Evolutionary conservation across 1,140 invertebrate species (phyloP).

Genomic region (Branchinecta lindahli): DNA sequence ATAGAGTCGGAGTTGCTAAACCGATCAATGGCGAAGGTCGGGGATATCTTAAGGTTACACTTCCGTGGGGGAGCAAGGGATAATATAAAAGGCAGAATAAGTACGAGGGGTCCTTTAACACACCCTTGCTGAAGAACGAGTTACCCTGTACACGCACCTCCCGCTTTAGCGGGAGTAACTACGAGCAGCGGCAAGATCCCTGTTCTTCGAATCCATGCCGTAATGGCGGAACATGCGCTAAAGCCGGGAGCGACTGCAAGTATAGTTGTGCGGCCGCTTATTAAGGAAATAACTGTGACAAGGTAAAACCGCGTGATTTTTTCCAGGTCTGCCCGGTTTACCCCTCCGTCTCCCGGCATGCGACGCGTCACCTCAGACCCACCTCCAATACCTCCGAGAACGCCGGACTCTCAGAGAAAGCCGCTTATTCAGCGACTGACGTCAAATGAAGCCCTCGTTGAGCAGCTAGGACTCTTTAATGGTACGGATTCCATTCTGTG

Average conservation of each 20-base stretch:
- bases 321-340: conserved; percentile 15
- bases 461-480: background rate
- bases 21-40: no score
- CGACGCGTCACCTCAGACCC: conserved; percentile 20
- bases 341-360: conserved; percentile 19
- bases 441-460: conserved; percentile 9
- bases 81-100: no score
- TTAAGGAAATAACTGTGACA: conserved; percentile 67
- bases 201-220: conserved; percentile 76
- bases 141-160: conserved; percentile 60
- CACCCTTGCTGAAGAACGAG: conserved; percentile 56
- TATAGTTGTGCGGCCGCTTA: conserved; percentile 58
- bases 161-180: conserved; percentile 55
- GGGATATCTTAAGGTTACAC: no score
- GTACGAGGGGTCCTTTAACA: conserved; percentile 39
- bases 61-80: no score
- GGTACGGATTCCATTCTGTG: background rate
- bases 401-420: conserved; percentile 19
- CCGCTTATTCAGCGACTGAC: conserved; percentile 17
- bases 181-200: conserved; percentile 69
- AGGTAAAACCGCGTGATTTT: conserved; percentile 42
- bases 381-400: conserved; percentile 19
- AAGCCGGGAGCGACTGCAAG: conserved; percentile 60
- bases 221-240: conserved; percentile 58
- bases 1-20: no score